Conservation (phyloP, 2,888 invertebrate genomes). For the Beris chalybata region DNA sequence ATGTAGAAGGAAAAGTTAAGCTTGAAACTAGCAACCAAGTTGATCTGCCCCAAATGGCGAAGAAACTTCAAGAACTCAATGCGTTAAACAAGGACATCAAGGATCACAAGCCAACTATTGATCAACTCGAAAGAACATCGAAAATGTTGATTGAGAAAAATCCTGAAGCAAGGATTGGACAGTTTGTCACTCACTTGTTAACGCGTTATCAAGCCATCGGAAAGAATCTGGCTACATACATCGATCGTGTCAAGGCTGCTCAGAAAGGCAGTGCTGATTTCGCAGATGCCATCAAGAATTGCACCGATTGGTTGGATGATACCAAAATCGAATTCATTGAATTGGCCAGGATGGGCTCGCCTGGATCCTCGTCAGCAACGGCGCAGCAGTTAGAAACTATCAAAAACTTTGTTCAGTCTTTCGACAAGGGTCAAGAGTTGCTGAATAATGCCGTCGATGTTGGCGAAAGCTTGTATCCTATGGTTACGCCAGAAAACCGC, state of each 20-base stretch:
- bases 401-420: conserved; percentile 61
- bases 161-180: conserved; percentile 80
- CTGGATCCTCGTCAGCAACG: conserved; percentile 69
- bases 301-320: conserved; percentile 77
- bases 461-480: conserved; percentile 85
- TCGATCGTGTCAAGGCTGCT: conserved; percentile 72
- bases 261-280: conserved; percentile 68
- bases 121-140: conserved; percentile 68
- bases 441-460: conserved; percentile 80
- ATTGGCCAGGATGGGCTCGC: conserved; percentile 72
- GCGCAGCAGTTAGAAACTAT: conserved; percentile 76
- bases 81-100: conserved; percentile 66
- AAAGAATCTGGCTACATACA: conserved; percentile 70
- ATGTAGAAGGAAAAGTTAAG: conserved; percentile 75
- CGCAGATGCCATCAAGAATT: conserved; percentile 69
- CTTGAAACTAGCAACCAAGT: conserved; percentile 72
- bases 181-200: conserved; percentile 77
- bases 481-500: conserved; percentile 83
- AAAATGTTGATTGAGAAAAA: conserved; percentile 73
- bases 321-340: conserved; percentile 74
- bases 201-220: conserved; percentile 73
- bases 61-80: conserved; percentile 69
- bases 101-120: conserved; percentile 67
- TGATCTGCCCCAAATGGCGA: conserved; percentile 67
- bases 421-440: conserved; percentile 77